A percentile compares a stretch with the other conserved stretches of the same genome.
These are phyloP conservation scores for Varecia variegata DNA, from an alignment of 2,797 vertebrate species.

Conservation along the genomic window DNA sequence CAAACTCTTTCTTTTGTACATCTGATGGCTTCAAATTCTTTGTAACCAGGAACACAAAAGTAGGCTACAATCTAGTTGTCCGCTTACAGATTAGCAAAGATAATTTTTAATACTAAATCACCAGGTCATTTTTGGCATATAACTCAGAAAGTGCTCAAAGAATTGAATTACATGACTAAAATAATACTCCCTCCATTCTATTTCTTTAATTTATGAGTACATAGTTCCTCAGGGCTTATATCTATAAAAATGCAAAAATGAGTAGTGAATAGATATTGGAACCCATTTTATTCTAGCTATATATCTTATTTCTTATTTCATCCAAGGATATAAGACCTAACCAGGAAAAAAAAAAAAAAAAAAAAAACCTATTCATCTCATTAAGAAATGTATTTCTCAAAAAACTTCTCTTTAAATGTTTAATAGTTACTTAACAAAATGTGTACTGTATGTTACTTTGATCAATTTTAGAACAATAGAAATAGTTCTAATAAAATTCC, in stretches of 20 bases:
- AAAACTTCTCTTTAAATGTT: neutral
- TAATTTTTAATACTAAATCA: neutral
- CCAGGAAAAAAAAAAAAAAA: neutral
- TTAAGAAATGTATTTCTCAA: neutral
- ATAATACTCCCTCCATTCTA: neutral
- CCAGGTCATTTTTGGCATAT: neutral
- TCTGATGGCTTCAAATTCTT: neutral
- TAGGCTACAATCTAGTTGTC: neutral
- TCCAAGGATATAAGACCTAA: neutral
- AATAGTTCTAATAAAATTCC: neutral
- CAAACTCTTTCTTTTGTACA: neutral
- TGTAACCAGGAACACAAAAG: neutral
- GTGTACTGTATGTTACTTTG: neutral
- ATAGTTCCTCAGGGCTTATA: neutral
- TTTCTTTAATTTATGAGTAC: neutral
- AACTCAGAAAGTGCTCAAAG: neutral
- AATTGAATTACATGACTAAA: neutral
- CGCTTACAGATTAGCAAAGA: neutral
- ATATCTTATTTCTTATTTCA: neutral
- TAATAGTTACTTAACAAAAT: constrained; percentile 13
- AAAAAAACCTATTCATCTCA: neutral
- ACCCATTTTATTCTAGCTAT: neutral
- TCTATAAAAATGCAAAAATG: constrained; percentile 32
- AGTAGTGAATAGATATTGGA: neutral
- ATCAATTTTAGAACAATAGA: neutral